phyloP scores from a whole-genome alignment of 2,113 vertebrate genomes.

The Oryzias melastigma region DNA sequence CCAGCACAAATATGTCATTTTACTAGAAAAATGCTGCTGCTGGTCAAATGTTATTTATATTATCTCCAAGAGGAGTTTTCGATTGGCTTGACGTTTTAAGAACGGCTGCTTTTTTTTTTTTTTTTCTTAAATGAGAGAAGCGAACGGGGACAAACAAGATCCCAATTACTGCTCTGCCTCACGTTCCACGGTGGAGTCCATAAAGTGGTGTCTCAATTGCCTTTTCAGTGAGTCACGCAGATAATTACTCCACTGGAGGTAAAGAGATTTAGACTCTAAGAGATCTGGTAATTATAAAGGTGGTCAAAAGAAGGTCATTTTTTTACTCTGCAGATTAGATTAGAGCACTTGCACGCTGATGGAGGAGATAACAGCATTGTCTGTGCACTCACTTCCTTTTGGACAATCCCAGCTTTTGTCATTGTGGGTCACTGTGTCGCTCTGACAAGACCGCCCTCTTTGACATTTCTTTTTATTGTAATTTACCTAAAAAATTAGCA shows the following conservation, averaged over 20 bases:
- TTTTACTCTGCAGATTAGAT: conserved; percentile 61
- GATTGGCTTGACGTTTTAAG: too few relatives aligned
- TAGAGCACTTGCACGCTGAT: conserved; percentile 34
- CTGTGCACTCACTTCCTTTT: conserved; percentile 12
- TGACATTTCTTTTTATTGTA: too few relatives aligned
- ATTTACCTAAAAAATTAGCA: too few relatives aligned
- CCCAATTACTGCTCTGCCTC: conserved; percentile 62
- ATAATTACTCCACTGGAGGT: conserved; percentile 74
- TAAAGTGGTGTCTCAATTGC: conserved; percentile 68
- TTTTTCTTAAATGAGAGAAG: conserved; percentile 40
- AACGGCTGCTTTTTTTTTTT: conserved; percentile 24
- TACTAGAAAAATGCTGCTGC: conserved; percentile 1
- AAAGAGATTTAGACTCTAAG: conserved; percentile 68
- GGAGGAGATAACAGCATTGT: conserved; percentile 35
- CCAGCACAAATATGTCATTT: conserved; percentile 9
- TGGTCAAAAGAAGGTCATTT: conserved; percentile 74
- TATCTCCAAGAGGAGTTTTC: too few relatives aligned
- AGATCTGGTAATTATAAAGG: conserved; percentile 69
- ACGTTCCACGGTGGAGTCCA: conserved; percentile 62
- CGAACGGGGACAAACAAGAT: conserved; percentile 57
- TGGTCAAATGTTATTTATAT: too few relatives aligned
- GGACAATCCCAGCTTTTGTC: conserved; percentile 26
- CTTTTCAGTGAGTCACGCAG: conserved; percentile 70
- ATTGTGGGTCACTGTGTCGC: conserved; percentile 11
- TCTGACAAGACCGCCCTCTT: neutral